Conservation (phyloP, 2,888 invertebrate species). For the Drosophila lutescens region DNA sequence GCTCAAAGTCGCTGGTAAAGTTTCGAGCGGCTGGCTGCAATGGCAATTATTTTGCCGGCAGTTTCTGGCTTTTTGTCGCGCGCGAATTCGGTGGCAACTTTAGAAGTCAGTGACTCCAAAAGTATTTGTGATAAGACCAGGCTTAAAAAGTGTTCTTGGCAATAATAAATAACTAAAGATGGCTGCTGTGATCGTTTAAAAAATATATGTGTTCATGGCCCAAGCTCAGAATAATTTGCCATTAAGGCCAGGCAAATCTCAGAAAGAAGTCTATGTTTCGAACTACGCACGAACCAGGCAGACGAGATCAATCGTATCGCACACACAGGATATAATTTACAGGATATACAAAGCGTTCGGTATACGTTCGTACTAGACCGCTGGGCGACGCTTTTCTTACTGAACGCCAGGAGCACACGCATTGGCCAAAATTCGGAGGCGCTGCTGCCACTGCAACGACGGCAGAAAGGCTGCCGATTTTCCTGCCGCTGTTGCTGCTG, state of each 20-base stretch:
- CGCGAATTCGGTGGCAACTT: constrained; percentile 54
- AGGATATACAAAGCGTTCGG: constrained; percentile 81
- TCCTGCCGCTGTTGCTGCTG: constrained; percentile 52
- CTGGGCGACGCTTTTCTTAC: constrained; percentile 85
- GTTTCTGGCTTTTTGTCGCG: constrained; percentile 42
- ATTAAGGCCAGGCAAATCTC: constrained; percentile 15
- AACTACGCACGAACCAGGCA: constrained; percentile 64
- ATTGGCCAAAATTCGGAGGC: constrained; percentile 73
- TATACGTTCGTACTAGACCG: constrained; percentile 84
- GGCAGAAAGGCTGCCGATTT: constrained; percentile 52
- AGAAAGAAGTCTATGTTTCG: constrained; percentile 26
- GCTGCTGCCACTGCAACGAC: constrained; percentile 57
- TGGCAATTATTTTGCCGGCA: constrained; percentile 65
- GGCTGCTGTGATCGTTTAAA: constrained; percentile 42
- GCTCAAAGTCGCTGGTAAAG: constrained; percentile 57
- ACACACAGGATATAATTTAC: constrained; percentile 63
- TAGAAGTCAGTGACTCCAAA: constrained; percentile 59
- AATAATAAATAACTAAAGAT: constrained; percentile 30
- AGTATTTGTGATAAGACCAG: constrained; percentile 41
- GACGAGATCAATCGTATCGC: constrained; percentile 72
- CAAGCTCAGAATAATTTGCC: constrained; percentile 37
- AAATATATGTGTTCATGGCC: constrained; percentile 14
- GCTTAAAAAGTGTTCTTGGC: constrained; percentile 55
- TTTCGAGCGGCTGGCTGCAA: constrained; percentile 43
- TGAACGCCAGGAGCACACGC: constrained; percentile 82